Conservation (phyloP, 35 echinoderm and acorn worm species). For the Nesometra sesokonis region DNA sequence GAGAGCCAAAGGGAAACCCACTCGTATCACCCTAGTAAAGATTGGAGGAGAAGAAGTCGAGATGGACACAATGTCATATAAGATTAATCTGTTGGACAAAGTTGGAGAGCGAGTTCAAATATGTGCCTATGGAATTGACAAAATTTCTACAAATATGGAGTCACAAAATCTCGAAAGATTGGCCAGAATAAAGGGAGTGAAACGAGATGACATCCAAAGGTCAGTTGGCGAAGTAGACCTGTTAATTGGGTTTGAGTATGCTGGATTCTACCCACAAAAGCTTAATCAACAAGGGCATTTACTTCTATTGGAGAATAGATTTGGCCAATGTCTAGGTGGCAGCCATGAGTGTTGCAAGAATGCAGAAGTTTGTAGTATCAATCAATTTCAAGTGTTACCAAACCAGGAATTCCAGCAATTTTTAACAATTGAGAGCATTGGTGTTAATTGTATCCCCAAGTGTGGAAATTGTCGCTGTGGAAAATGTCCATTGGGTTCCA, state of each 20-base stretch:
- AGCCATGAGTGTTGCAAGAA: neutral
- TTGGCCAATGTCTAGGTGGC: neutral
- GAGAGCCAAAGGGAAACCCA: neutral
- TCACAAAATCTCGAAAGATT: neutral
- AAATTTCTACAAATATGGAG: neutral
- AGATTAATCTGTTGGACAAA: neutral
- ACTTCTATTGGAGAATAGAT: neutral
- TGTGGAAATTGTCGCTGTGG: neutral
- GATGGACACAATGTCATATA: conserved; percentile 7
- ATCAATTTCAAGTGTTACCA: neutral
- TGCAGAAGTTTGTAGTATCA: neutral
- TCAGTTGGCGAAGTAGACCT: neutral
- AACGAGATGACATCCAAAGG: neutral
- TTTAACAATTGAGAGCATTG: neutral
- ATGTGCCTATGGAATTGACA: conserved; percentile 7
- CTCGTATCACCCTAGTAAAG: neutral
- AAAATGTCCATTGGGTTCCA: neutral
- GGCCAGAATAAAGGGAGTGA: neutral
- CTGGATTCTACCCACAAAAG: conserved; percentile 11
- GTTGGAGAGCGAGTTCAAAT: neutral
- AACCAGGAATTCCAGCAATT: too few species aligned
- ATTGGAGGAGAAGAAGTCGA: conserved; percentile 3
- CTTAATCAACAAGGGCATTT: neutral
- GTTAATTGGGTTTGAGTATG: conserved; percentile 2
- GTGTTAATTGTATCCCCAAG: neutral